phyloP scores from a whole-genome alignment of 2,888 invertebrate genomes.

The Xanthia icteritia region DNA sequence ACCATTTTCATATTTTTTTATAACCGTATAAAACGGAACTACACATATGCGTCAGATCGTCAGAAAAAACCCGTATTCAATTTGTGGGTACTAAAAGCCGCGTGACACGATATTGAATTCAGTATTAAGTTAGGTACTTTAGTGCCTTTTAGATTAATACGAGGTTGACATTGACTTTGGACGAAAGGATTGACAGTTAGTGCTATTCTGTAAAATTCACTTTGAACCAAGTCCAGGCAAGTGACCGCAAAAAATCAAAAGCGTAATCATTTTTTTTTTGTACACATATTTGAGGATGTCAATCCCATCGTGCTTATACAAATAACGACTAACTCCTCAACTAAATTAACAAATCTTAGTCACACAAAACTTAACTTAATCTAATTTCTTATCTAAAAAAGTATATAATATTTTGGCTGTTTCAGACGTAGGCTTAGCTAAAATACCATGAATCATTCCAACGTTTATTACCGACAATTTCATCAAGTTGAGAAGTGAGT shows the following conservation, averaged over 20 bases:
- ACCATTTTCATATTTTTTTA: too few species aligned
- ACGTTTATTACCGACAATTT: too few species aligned
- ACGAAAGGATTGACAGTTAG: neutral
- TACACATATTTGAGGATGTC: too few species aligned
- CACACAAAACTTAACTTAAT: too few species aligned
- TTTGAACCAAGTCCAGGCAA: neutral
- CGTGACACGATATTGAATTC: constrained; percentile 44
- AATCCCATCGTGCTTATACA: too few species aligned
- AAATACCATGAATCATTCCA: too few species aligned
- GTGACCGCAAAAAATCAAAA: neutral
- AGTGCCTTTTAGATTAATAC: neutral
- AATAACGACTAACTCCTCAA: too few species aligned
- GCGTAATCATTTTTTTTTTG: neutral
- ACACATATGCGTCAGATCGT: constrained; percentile 27
- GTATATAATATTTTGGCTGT: too few species aligned
- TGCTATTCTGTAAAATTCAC: neutral
- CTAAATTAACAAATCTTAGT: too few species aligned
- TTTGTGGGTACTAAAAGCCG: constrained; percentile 50
- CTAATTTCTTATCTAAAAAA: too few species aligned
- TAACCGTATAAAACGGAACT: neutral
- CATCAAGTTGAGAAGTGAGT: too few species aligned
- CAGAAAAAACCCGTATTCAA: constrained; percentile 39
- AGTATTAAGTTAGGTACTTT: constrained; percentile 10
- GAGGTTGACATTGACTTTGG: neutral
- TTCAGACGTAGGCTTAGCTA: too few species aligned